Conservation (phyloP, 1,140 invertebrate genomes). For the Hestina assimilis region DNA sequence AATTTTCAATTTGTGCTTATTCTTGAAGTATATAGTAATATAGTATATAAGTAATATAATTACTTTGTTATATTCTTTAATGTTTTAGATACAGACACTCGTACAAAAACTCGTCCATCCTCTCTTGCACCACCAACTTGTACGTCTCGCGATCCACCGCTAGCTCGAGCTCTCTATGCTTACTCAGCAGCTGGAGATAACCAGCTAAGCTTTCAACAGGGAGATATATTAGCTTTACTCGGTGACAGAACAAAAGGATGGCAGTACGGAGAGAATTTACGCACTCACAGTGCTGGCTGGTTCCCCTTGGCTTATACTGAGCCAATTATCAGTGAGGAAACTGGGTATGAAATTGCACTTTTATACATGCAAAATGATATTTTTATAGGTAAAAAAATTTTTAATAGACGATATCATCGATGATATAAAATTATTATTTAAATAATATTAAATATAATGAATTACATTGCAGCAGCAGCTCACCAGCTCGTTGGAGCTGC, state of each 20-base stretch:
- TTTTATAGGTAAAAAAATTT: background rate
- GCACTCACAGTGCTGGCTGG: constrained; percentile 94
- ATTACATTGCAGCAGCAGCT: constrained; percentile 44
- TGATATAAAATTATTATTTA: background rate
- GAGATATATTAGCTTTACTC: constrained; percentile 91
- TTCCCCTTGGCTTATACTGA: constrained; percentile 96
- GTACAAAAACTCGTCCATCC: constrained; percentile 80
- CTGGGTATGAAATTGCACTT: constrained; percentile 40
- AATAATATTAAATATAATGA: background rate
- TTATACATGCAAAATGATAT: background rate
- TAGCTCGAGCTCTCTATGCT: constrained; percentile 91
- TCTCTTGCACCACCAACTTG: constrained; percentile 84
- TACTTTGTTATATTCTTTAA: background rate
- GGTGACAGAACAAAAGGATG: constrained; percentile 95
- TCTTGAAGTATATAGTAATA: background rate
- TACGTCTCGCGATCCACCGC: constrained; percentile 79
- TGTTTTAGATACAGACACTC: constrained; percentile 50
- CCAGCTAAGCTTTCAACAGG: constrained; percentile 94
- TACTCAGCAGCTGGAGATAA: constrained; percentile 94
- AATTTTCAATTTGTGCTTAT: background rate
- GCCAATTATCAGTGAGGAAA: constrained; percentile 65
- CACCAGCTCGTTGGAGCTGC: constrained; percentile 67
- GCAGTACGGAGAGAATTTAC: constrained; percentile 96
- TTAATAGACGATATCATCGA: background rate
- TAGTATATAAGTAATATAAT: background rate